Base-by-base conservation (phyloP, 2,113 vertebrate genomes). In the Cranoglanis bouderius region DNA sequence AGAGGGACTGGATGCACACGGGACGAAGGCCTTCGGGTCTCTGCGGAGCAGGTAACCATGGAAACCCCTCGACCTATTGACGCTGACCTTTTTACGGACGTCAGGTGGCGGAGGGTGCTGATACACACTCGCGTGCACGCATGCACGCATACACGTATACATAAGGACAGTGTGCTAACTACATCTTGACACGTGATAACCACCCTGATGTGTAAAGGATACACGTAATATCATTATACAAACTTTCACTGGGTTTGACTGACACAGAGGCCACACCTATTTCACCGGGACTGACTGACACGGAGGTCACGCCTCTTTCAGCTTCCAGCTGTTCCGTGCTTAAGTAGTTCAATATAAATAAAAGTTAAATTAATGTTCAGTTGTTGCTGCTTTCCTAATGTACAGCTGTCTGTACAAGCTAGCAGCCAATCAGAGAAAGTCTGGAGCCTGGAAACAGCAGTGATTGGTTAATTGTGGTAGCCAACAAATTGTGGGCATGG, bases 1-100 rank as follows among this genome's bases (percentile, higher is more conserved):
- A 99, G 95, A 93, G 98, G 88, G 98, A 99, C 94, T 99, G 98
- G 98, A 99, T 99, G 97, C 98, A 99, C 95, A 99, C 98, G 0
- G 98, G 98, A 57, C 96, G 98, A 81, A 95, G 98, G 82, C 98
- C 98, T 0, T 98, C 98, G 0, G 98, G 98, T 38, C 98, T 99
- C 90, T 99, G 98, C 0, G 98, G 98, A 19, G 98, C 98, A 91
- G 98, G 98, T 99, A 91, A 1, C 90, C 85, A 67, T 18, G 67
- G 65, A 49, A 90, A 85, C 88, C 65, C n/a, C 80, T 61, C 29
- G 53, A 86, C 87, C 46, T 75, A 57, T 88, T 67, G 57, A 63
- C 53, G 19, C 49, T 12, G 40, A 89, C 88, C 82, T 89, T 86
- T 89, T 91, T 89, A 87, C 74, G 72, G 32, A 89, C 10, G 55